phyloP scores from a whole-genome alignment of 2,113 vertebrate genomes.

The Shinisaurus crocodilurus region DNA sequence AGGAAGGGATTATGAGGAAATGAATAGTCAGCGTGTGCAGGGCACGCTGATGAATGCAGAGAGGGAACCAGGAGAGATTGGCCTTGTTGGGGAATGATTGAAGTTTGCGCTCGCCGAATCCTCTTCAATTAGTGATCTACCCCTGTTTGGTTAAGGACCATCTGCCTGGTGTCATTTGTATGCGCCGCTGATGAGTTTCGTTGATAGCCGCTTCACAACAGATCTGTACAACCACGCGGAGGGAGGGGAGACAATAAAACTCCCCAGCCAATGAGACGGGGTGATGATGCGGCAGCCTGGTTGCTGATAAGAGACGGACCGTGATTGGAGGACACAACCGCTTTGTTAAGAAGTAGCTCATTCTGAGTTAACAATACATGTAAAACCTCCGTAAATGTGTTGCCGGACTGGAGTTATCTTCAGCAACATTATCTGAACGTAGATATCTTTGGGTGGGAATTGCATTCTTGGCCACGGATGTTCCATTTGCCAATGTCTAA shows the following conservation, averaged over 20 bases:
- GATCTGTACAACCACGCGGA: background rate
- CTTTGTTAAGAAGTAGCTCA: no score
- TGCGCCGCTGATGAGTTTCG: background rate
- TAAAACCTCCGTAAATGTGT: no score
- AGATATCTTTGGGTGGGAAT: no score
- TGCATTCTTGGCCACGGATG: no score
- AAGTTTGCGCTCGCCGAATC: background rate
- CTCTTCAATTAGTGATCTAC: background rate
- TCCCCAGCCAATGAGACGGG: background rate
- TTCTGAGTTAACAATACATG: no score
- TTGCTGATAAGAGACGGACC: background rate
- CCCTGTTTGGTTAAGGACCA: background rate
- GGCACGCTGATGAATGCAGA: background rate
- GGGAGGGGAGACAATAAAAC: background rate
- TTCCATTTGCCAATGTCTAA: no score
- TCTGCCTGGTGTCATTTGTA: background rate
- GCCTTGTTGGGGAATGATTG: fast-evolving
- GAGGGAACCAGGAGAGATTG: fast-evolving
- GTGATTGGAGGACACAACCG: no score
- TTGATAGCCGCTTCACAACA: background rate
- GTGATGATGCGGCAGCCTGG: background rate
- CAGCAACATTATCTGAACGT: no score
- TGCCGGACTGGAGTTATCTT: no score
- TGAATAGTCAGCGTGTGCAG: background rate
- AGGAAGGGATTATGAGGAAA: fast-evolving